Evolutionary conservation across 92 coral and sea anemone species (phyloP), one percentile per base, ranked within the genome.

Genomic region (Scolanthus callimorphus): DNA sequence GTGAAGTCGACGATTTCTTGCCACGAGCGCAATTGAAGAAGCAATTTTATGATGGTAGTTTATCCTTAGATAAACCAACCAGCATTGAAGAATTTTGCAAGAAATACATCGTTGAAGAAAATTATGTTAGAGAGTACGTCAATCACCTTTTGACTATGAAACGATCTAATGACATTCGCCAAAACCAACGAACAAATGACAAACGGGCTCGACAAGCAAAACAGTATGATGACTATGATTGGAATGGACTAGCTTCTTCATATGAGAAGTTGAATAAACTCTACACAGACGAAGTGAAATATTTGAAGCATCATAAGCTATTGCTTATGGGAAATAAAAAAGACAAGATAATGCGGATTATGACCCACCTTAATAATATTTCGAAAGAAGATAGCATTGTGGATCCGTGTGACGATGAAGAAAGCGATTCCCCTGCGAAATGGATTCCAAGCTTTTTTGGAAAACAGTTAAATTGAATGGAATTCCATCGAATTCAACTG

Each of bases 121-220:
- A 71, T 37, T 55, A 71, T 52, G 52, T 71, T n/a, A 50, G 78
- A 49, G 50, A 58, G 21, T 62, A 62, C 52, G 52, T 63, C 26
- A 73, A 63, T 46, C 80, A 73, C 39, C 80, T 62, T 73, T 72
- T 72, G 64, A 37, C 56, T 64, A 60, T 74, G 38, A 73, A 74
- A 74, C 56, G 74, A 73, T 60, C 81, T 51, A 74, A 38, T 39
- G 55, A 57, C 28, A 67, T 74, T 41, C 72, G 67, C 72, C 57
- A 55, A 64, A 79, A 72, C 55, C 79, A 79, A 55, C 27, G 69
- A 34, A 79, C 49, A 56, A 63, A 50, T 34, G 85, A 79, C 60
- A 71, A 78, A 73, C 55, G 38, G 28, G 41, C 53, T n/a, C 65
- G 46, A 41, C 49, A 70, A 51, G 49, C 55, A 31, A 72, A 79